phyloP scores from a whole-genome alignment of 2,797 vertebrate genomes.

The Sebastes vulpes region DNA sequence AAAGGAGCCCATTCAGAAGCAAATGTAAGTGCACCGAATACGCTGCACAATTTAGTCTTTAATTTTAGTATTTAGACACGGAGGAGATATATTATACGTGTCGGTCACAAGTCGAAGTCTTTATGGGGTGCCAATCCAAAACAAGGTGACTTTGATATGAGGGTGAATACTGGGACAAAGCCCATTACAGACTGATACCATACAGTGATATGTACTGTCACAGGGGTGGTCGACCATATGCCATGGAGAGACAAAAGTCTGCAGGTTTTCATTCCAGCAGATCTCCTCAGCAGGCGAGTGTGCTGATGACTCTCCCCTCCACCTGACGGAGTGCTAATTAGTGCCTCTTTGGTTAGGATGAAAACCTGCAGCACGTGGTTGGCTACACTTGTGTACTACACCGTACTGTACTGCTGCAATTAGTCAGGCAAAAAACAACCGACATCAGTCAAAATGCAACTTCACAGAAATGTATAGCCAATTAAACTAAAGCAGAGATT shows the following conservation, averaged over 20 bases:
- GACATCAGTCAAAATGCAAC: background rate
- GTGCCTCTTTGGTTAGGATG: background rate
- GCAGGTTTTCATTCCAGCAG: slow-evolving; percentile 31
- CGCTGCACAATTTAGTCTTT: background rate
- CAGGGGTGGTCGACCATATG: slow-evolving; percentile 23
- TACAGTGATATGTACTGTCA: slow-evolving; percentile 12
- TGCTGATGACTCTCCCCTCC: slow-evolving; percentile 32
- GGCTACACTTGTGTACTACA: background rate
- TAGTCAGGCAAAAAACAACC: background rate
- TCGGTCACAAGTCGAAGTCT: background rate
- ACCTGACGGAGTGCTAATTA: slow-evolving; percentile 50
- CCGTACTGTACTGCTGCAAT: background rate
- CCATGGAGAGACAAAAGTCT: slow-evolving; percentile 31
- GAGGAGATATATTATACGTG: background rate
- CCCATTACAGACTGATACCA: slow-evolving; percentile 17
- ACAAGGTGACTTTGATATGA: slow-evolving; percentile 54
- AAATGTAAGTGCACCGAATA: background rate
- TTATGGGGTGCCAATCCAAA: slow-evolving; percentile 3
- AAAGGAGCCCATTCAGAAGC: background rate
- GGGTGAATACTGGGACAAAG: slow-evolving; percentile 1
- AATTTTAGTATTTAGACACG: background rate
- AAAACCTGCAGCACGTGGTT: slow-evolving; percentile 10
- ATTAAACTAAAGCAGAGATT: background rate
- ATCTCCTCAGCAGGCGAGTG: slow-evolving; percentile 42
- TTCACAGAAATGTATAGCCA: background rate